A percentile compares a stretch with the other conserved stretches of the same genome.
Conservation (phyloP, 2,113 vertebrate species). For the Baryphthengus martii region DNA sequence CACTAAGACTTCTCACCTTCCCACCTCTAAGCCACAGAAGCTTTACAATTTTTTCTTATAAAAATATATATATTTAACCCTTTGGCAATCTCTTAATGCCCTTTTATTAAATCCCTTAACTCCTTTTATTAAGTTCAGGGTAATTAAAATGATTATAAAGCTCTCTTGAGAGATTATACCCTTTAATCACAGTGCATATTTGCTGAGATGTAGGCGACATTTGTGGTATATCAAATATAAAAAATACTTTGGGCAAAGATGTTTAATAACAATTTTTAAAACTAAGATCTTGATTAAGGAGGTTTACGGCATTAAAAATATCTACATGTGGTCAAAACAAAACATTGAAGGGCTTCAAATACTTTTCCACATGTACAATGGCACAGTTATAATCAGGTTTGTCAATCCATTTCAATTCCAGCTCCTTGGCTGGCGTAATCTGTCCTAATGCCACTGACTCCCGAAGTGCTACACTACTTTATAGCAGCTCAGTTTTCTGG, state of each 20-base stretch:
- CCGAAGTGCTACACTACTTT: neutral
- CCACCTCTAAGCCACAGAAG: constrained; percentile 57
- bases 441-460: constrained; percentile 12
- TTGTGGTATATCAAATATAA: constrained; percentile 37
- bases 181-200: constrained; percentile 59
- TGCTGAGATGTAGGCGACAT: constrained; percentile 22
- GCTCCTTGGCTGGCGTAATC: neutral
- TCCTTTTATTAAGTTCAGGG: constrained; percentile 54
- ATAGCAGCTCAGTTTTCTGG: neutral
- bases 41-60: constrained; percentile 57
- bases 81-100: constrained; percentile 67
- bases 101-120: constrained; percentile 64
- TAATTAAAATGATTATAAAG: constrained; percentile 67
- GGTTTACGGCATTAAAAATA: constrained; percentile 30
- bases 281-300: constrained; percentile 5
- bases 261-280: constrained; percentile 32
- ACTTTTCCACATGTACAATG: neutral
- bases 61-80: constrained; percentile 64
- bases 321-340: neutral
- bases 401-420: constrained; percentile 7
- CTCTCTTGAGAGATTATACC: constrained; percentile 41
- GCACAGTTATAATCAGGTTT: neutral
- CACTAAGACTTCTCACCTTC: constrained; percentile 61
- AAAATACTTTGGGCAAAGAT: constrained; percentile 10
- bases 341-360: neutral